Base-by-base conservation (phyloP, 2,797 vertebrate species). In the Eulemur coronatus region DNA sequence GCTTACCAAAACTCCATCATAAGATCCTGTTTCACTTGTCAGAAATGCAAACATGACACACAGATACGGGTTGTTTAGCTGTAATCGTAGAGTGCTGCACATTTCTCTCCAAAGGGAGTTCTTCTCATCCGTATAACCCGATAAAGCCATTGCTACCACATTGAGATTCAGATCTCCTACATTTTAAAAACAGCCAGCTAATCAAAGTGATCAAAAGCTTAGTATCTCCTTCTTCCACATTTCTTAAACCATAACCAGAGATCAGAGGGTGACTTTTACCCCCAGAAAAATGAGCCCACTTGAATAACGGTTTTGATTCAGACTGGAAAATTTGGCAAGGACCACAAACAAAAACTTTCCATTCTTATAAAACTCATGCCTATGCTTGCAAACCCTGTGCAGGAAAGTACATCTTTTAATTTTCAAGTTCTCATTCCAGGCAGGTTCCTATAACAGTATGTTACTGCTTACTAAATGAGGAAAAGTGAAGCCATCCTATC, bases 41-140 rank as follows among this genome's bases (percentile, higher is more conserved):
- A 99, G 99, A 97, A 99, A 99, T 92, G 99, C 99, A 98, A 99
- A 99, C 99, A 99, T 99, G 96, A 99, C 99, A 82, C 99, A 99
- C 67, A 99, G 98, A 98, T 99, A 99, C 0, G 99, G 99, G 98
- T 99, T 99, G 98, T 99, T 99, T 92, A 99, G 52, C 18, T 99
- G 99, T 93, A 99, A 98, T 79, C 99, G 98, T 20, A 99, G 99
- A 41, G 99, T 99, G 98, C 99, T 99, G 98, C 99, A 99, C 99
- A 99, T 99, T 98, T 99, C 99, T 97, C 99, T 99, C 99, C 99
- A 99, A 92, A 99, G 99, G 28, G 99, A 99, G 48, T 99, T 99
- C 98, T 99, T 99, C 98, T 99, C 99, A 38, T 99, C 99, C 0
- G 99, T 99, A 98, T 99, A 99, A 79, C 99, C 99, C 0, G 99